Evolutionary conservation across 1,140 invertebrate genomes (phyloP), one percentile per base, ranked within the genome.

Genomic region (Wiebesia pumilae): DNA sequence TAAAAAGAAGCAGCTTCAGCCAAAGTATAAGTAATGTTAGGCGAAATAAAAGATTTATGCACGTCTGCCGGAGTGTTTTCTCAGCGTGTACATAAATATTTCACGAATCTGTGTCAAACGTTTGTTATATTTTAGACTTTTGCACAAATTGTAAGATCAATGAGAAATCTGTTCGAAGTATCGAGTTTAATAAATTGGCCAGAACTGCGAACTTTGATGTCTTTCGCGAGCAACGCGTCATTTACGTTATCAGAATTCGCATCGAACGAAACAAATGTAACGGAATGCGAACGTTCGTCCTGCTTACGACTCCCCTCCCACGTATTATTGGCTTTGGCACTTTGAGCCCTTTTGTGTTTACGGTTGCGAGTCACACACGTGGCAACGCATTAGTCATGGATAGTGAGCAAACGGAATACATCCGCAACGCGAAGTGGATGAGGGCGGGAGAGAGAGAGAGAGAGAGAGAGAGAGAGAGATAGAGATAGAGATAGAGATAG

Each of bases 341-440:
- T 88, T 67, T 40, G 77, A 79, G 62, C 79, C 86, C 84, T 78
- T 87, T 89, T 82, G 67, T 73, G 88, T 80, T 90, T 88, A 80
- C 81, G 83, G 73, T 88, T 83, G 83, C 89, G 87, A 89, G 89
- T 89, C 90, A 89, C 89, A 83, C 73, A 89, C 88, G 86, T 88
- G 87, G 87, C 88, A 67, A 86, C 84, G 71, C 82, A 89, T 89
- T 75, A 75, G 90, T 89, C 87, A 89, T 88, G 89, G 90, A 89
- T 88, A 86, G 87, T 88, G 89, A 89, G 79, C 90, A 91, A 90
- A 91, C 90, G 89, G 90, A 90, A 90, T 89, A 90, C 82, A 90
- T 88, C 83, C 67, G 86, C 27, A 58, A 80, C 54, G 43, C 7
- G 84, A 82, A 83, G 84, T 79, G 83, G 43, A 81, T 83, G 87